Percentiles rank a stretch among this genome's conserved stretches.
Conservation (phyloP, 2,888 invertebrate genomes). For the Acanthococcus lagerstroemiae region DNA sequence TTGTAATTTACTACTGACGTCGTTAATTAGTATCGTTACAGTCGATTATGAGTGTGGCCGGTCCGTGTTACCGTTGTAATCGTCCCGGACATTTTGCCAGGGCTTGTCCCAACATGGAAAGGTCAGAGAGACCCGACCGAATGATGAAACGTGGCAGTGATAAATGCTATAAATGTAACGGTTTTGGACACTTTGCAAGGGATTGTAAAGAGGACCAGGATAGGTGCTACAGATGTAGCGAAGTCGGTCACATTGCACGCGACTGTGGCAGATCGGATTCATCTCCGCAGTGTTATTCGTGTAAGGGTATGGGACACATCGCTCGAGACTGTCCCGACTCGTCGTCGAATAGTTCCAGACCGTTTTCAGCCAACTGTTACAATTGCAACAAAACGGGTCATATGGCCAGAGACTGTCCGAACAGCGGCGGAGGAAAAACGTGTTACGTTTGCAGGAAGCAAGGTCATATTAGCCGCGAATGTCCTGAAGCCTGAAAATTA, state of each 20-base stretch:
- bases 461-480: conserved; percentile 59
- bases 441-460: conserved; percentile 60
- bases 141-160: conserved; percentile 12
- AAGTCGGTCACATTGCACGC: conserved; percentile 85
- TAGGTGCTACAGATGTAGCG: conserved; percentile 62
- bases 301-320: conserved; percentile 62
- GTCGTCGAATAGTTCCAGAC: conserved; percentile 16
- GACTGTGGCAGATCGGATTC: conserved; percentile 53
- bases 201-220: conserved; percentile 90
- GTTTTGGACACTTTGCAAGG: conserved; percentile 84
- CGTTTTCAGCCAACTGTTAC: conserved; percentile 44
- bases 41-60: neutral
- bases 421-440: conserved; percentile 69
- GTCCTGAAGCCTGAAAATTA: conserved; percentile 44
- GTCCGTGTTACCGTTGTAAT: conserved; percentile 76
- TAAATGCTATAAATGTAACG: conserved; percentile 86
- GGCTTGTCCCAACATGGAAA: conserved; percentile 63
- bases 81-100: conserved; percentile 88
- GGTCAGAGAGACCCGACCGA: conserved; percentile 45
- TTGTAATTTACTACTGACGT: neutral
- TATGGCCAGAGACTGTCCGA: conserved; percentile 54
- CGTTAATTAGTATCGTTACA: neutral
- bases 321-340: conserved; percentile 52
- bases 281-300: conserved; percentile 49
- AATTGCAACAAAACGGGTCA: conserved; percentile 63